These are phyloP conservation scores for Prochilodus magdalenae DNA, from an alignment of 2,113 vertebrate genomes.

Conservation along the genomic window DNA sequence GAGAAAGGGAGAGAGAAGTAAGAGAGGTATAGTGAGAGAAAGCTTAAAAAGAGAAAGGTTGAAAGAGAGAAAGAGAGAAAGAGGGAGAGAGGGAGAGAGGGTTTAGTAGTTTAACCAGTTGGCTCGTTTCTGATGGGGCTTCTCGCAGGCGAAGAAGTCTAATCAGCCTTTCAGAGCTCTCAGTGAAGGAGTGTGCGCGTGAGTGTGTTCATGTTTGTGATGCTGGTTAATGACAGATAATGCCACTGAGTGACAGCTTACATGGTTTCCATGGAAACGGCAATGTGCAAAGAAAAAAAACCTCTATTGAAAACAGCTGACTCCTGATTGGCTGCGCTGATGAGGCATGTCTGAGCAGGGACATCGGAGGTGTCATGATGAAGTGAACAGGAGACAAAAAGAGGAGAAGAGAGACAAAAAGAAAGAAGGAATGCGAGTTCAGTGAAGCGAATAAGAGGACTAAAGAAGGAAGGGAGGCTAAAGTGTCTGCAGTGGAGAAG, in stretches of 20 bases:
- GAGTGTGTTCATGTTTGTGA: constrained; percentile 8
- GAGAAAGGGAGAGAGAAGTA: too few species aligned
- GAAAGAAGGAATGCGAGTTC: neutral
- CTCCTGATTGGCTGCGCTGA: constrained; percentile 1
- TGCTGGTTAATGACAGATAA: constrained; percentile 31
- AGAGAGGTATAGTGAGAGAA: neutral
- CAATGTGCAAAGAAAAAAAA: neutral
- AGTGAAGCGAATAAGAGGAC: too few species aligned
- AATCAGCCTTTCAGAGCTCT: neutral
- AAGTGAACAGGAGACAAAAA: neutral
- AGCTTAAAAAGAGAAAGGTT: neutral
- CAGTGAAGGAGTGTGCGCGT: neutral
- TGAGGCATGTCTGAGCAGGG: constrained; percentile 10
- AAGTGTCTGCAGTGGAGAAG: constrained; percentile 44
- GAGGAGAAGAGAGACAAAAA: neutral
- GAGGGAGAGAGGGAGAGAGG: neutral
- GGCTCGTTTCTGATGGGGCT: neutral
- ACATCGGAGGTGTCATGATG: constrained; percentile 12
- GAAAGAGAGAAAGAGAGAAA: neutral
- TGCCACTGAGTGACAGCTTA: constrained; percentile 1
- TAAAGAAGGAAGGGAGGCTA: neutral
- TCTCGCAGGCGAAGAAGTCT: neutral
- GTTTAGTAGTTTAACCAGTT: neutral
- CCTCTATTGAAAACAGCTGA: neutral
- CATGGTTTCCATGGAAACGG: constrained; percentile 38